Percentiles rank a stretch among this genome's conserved stretches.
phyloP scores from a whole-genome alignment of 2,888 invertebrate genomes.

The Sepioteuthis lessoniana region DNA sequence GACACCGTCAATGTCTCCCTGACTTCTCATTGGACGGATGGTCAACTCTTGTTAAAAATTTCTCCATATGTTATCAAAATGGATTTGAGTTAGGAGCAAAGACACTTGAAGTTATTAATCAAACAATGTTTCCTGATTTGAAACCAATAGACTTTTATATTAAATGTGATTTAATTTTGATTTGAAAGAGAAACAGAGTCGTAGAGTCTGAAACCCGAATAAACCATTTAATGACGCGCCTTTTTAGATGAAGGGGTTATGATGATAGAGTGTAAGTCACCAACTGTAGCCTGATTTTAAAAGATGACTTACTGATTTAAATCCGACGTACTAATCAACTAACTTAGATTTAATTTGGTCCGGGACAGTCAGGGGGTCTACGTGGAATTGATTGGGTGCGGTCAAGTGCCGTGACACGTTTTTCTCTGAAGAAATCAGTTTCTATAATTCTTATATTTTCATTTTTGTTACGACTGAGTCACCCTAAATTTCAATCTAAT shows the following conservation, averaged over 20 bases:
- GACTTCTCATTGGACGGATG: neutral
- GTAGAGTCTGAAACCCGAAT: neutral
- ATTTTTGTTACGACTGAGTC: neutral
- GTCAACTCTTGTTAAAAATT: neutral
- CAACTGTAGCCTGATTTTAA: neutral
- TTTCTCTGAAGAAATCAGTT: neutral
- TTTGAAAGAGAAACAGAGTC: neutral
- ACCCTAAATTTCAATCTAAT: neutral
- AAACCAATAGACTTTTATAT: neutral
- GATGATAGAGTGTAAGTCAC: neutral
- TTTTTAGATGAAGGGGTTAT: neutral
- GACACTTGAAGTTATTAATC: neutral
- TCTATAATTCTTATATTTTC: neutral
- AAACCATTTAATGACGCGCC: neutral
- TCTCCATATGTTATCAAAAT: neutral
- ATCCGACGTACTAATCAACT: neutral
- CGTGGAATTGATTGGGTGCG: neutral
- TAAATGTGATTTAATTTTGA: neutral
- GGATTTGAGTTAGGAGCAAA: neutral
- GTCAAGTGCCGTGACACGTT: neutral
- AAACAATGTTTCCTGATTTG: neutral
- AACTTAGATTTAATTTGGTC: neutral
- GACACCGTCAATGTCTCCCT: neutral
- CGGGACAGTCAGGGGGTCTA: neutral
- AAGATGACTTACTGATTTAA: neutral